Percentiles rank a stretch among this genome's conserved stretches.
phyloP scores from a whole-genome alignment of 2,113 vertebrate genomes.

The Dinomys branickii region DNA sequence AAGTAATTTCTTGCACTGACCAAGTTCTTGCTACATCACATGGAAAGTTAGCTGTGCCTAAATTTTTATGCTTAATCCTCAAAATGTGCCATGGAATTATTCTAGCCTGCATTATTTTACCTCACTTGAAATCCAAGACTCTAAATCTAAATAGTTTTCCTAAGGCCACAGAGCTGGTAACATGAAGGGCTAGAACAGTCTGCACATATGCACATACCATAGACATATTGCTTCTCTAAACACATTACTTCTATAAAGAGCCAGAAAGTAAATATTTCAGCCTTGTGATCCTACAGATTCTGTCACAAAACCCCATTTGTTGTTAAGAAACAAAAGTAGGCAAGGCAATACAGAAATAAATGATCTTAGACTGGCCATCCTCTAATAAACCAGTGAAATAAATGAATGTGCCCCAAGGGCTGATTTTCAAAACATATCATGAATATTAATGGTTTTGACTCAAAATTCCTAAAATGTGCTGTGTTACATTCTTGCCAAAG shows the following conservation, averaged over 20 bases:
- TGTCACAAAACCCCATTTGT: neutral
- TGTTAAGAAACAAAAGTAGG: rapidly evolving
- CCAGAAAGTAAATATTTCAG: neutral
- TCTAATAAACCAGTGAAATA: slow-evolving; percentile 68
- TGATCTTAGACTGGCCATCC: rapidly evolving
- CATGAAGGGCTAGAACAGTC: too few species aligned
- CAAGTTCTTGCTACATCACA: rapidly evolving
- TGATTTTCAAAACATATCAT: slow-evolving; percentile 75
- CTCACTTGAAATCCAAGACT: neutral
- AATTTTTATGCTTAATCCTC: neutral
- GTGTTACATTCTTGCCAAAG: slow-evolving; percentile 74
- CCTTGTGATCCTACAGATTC: rapidly evolving
- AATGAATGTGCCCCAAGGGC: slow-evolving; percentile 76
- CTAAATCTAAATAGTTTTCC: neutral
- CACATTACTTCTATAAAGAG: neutral
- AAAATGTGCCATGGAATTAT: neutral
- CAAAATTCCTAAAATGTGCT: slow-evolving; percentile 76
- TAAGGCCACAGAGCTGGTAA: neutral
- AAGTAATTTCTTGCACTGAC: neutral
- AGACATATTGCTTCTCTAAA: too few species aligned
- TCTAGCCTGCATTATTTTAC: neutral
- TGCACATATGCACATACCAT: neutral
- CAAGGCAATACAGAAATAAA: neutral
- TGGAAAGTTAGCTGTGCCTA: rapidly evolving
- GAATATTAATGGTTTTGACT: slow-evolving; percentile 82